These are phyloP conservation scores for Heliconius hermathena DNA, from an alignment of 1,140 invertebrate genomes.

Conservation along the genomic window DNA sequence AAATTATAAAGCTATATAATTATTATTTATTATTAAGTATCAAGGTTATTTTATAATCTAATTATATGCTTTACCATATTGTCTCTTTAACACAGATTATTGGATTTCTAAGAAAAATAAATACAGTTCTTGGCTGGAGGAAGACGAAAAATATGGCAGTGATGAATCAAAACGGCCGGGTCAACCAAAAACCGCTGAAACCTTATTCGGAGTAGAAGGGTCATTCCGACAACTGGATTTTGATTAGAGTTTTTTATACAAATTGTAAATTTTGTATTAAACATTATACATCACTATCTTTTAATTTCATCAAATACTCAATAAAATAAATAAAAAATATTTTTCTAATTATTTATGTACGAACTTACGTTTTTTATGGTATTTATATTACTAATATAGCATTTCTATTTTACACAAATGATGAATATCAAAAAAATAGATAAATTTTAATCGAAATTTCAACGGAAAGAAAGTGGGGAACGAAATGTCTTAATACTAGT, in stretches of 20 bases:
- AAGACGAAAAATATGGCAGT: conserved; percentile 81
- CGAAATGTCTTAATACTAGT: too few species aligned
- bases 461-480: too few species aligned
- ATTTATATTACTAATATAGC: too few species aligned
- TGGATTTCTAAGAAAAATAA: conserved; percentile 80
- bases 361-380: not conserved
- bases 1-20: too few species aligned
- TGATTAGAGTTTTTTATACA: conserved; percentile 43
- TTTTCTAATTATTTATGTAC: not conserved
- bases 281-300: not conserved
- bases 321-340: too few species aligned
- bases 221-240: conserved; percentile 83
- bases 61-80: not conserved
- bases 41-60: too few species aligned
- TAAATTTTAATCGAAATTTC: too few species aligned
- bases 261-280: not conserved
- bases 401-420: too few species aligned
- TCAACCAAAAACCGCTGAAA: conserved; percentile 82
- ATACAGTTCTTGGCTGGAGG: conserved; percentile 79
- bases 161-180: conserved; percentile 83
- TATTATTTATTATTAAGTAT: too few species aligned
- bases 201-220: conserved; percentile 83
- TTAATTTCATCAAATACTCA: not conserved
- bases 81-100: conserved; percentile 57
- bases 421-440: too few species aligned